Base-by-base conservation (phyloP, 2,797 vertebrate genomes). In the Chaetophractus vellerosus region DNA sequence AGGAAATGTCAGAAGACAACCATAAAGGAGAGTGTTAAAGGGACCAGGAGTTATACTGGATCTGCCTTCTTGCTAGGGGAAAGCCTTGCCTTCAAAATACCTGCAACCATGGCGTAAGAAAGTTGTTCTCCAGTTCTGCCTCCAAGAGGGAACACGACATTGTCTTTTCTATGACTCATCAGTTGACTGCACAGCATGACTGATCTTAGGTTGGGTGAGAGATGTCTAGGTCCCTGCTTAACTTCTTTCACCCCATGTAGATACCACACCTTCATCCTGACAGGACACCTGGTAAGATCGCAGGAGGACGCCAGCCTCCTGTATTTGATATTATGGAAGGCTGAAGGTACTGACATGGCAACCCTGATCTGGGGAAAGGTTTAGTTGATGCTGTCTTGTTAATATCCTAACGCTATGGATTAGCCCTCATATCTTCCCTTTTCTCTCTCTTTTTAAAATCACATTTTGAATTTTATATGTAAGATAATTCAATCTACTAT, bases 391-490 rank as follows among this genome's bases (percentile, higher is more conserved):
- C 0, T 9, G 14, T 9, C 19, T 88, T 76, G 33, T 41, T 91
- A 83, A 59, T 41, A 33, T 33, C 12, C 68, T 48, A 41, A 71
- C 23, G 45, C 26, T 28, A 5, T n/a, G 38, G 28, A n/a, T 74
- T 41, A 75, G 9, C 19, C 0, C 19, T 61, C 26, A 33, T 7
- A 14, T 21, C 6, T 61, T 14, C 33, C 50, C 16, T 52, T 23
- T 0, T 50, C 9, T 59, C 14, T 81, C 33, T 69, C 28, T 64
- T 36, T 66, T 36, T 61, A 31, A 18, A 33, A 64, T 74, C 33
- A 89, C 24, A 69, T 61, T 84, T 61, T n/a, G 69, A 87, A 64
- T 7, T 91, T 76, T 85, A 79, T 85, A 64, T 74, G 26, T 38
- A 68, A 88, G 71, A 68, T 26, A 90, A 71, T 48, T 55, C 63